phyloP scores from a whole-genome alignment of 2,113 vertebrate species.

The Corythornis madagascariensis region DNA sequence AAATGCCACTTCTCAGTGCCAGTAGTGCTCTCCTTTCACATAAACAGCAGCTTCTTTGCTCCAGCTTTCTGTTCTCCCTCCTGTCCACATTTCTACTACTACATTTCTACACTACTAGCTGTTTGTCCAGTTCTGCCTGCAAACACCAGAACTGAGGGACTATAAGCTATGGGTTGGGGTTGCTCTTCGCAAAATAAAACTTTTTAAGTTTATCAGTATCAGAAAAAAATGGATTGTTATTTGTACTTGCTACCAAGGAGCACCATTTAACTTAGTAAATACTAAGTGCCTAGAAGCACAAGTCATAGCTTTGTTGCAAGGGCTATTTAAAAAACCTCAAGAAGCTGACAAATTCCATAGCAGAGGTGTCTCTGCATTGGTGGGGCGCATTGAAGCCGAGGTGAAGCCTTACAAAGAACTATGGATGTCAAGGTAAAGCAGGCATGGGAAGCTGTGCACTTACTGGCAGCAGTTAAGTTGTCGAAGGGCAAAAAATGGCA shows the following conservation, averaged over 20 bases:
- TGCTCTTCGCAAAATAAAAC: neutral
- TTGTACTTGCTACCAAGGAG: neutral
- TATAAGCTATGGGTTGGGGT: neutral
- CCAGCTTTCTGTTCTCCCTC: neutral
- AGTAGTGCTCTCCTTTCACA: neutral
- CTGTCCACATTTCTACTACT: neutral
- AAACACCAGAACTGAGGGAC: neutral
- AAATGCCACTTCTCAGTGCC: neutral
- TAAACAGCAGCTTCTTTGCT: neutral
- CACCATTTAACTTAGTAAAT: neutral
- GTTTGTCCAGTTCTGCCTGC: neutral
- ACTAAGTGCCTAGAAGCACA: neutral
- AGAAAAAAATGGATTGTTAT: neutral
- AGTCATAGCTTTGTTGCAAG: neutral
- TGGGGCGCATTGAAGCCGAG: neutral
- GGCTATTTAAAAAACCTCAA: neutral
- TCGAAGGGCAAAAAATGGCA: neutral
- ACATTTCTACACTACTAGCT: neutral
- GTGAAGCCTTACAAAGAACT: neutral
- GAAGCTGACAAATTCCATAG: constrained; percentile 3
- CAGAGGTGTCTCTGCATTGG: neutral
- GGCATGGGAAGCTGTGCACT: neutral
- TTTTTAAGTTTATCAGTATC: neutral
- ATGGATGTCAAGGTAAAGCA: neutral
- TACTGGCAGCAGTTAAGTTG: neutral